Conservation (phyloP, 2,113 vertebrate species). For the Pristiophorus japonicus region DNA sequence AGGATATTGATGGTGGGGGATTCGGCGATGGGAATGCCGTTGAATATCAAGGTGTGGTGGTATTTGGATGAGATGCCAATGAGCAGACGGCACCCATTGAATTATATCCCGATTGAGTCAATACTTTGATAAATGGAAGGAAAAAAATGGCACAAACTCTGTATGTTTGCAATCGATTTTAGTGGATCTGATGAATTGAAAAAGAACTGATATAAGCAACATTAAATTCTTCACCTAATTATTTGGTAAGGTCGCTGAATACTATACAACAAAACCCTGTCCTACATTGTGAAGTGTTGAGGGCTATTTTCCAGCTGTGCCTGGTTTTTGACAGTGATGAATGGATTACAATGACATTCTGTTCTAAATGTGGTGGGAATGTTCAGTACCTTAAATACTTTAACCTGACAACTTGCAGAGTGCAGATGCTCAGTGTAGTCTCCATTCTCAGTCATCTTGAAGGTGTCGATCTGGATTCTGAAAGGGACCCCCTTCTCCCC, state of each 20-base stretch:
- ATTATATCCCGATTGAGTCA: not conserved
- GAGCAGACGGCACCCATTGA: not conserved
- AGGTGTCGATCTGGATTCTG: constrained; percentile 50
- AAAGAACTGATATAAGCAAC: too few species aligned
- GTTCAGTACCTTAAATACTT: constrained; percentile 39
- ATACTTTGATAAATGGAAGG: not conserved
- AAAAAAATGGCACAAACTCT: not conserved
- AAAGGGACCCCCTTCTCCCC: constrained; percentile 53
- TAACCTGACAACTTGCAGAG: constrained; percentile 33
- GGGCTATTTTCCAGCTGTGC: not conserved
- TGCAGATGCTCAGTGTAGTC: constrained; percentile 44
- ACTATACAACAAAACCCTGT: not conserved
- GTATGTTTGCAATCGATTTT: not conserved
- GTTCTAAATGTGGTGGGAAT: not conserved
- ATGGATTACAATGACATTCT: not conserved
- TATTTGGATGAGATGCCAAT: not conserved
- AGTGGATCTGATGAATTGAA: too few species aligned
- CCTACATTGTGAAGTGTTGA: not conserved
- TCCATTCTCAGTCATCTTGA: constrained; percentile 45
- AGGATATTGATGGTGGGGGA: too few species aligned
- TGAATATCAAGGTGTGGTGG: too few species aligned
- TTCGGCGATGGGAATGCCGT: too few species aligned
- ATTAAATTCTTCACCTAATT: not conserved
- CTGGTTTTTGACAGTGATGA: not conserved
- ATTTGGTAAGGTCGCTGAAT: not conserved